A percentile compares a stretch with the other conserved stretches of the same genome.
Evolutionary conservation across 2,797 vertebrate genomes (phyloP).

Genomic region (Rhinoraja longicauda): DNA sequence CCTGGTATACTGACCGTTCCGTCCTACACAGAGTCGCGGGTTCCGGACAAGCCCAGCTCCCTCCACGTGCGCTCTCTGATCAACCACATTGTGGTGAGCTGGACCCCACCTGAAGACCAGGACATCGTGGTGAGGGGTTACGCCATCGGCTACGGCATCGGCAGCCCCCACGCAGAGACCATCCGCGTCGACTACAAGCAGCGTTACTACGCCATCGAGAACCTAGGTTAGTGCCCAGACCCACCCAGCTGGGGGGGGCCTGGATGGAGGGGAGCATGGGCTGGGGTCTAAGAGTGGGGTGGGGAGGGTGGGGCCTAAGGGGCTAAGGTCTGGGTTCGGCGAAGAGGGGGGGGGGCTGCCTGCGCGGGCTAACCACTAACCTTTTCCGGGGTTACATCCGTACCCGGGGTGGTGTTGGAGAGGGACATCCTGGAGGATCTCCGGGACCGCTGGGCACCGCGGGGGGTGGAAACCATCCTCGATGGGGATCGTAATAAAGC

Average conservation of each 20-base stretch:
- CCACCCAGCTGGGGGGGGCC: no score
- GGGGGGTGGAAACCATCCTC: no score
- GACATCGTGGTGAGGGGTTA: conserved; percentile 96
- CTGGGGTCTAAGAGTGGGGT: no score
- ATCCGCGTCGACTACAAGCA: conserved; percentile 97
- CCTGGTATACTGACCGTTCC: background rate
- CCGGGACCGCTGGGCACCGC: no score
- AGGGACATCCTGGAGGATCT: no score
- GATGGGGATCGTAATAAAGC: no score
- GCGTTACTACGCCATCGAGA: conserved; percentile 94
- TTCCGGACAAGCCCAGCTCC: conserved; percentile 91
- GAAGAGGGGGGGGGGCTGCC: no score
- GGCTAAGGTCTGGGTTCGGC: no score
- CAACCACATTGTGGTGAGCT: conserved; percentile 95
- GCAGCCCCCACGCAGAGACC: conserved; percentile 90
- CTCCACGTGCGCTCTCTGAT: conserved; percentile 87
- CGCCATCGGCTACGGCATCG: conserved; percentile 86
- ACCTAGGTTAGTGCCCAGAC: conserved; percentile 67
- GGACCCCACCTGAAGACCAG: conserved; percentile 96
- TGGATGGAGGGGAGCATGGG: no score
- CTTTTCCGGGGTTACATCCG: no score
- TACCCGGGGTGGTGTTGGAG: no score
- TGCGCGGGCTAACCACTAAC: no score
- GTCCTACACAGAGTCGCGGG: conserved; percentile 70
- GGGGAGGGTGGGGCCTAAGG: background rate